A percentile compares a stretch with the other conserved stretches of the same genome.
Conservation (phyloP, 2,888 invertebrate species). For the Hirtodrosophila confusa region DNA sequence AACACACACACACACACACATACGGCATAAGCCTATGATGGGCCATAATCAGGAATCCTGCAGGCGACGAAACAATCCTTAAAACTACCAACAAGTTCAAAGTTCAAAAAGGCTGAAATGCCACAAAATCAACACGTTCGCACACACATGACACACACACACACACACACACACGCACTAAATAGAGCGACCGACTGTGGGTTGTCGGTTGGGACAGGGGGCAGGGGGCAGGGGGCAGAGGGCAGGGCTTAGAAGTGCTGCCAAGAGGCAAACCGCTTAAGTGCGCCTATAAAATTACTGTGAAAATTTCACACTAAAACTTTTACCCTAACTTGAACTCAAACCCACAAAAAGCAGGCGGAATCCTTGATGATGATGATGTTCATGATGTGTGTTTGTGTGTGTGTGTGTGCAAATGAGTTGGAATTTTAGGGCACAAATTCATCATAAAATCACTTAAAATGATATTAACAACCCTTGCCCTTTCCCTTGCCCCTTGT, state of each 20-base stretch:
- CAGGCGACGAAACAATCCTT: constrained; percentile 47
- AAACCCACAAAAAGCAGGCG: constrained; percentile 49
- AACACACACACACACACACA: constrained; percentile 8
- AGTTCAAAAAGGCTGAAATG: constrained; percentile 77
- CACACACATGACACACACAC: constrained; percentile 29
- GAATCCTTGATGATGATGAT: constrained; percentile 41
- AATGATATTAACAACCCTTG: constrained; percentile 76
- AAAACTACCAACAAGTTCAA: constrained; percentile 65
- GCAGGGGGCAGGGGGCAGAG: background rate
- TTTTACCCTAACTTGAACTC: constrained; percentile 58
- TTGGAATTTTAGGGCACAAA: constrained; percentile 77
- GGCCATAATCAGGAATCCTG: constrained; percentile 51
- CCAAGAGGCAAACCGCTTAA: constrained; percentile 79
- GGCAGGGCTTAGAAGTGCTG: constrained; percentile 65
- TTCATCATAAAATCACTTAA: constrained; percentile 83
- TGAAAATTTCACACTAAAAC: constrained; percentile 78
- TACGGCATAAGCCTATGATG: constrained; percentile 49
- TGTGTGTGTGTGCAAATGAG: constrained; percentile 66
- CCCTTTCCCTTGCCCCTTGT: constrained; percentile 23
- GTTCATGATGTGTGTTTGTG: constrained; percentile 40
- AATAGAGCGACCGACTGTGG: constrained; percentile 38
- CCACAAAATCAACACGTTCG: constrained; percentile 71
- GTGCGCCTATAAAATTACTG: constrained; percentile 78
- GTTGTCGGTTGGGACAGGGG: background rate
- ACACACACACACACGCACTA: constrained; percentile 14